Evolutionary conservation across 2,888 invertebrate genomes (phyloP), one percentile per base, ranked within the genome.

Genomic region (Belgica antarctica): DNA sequence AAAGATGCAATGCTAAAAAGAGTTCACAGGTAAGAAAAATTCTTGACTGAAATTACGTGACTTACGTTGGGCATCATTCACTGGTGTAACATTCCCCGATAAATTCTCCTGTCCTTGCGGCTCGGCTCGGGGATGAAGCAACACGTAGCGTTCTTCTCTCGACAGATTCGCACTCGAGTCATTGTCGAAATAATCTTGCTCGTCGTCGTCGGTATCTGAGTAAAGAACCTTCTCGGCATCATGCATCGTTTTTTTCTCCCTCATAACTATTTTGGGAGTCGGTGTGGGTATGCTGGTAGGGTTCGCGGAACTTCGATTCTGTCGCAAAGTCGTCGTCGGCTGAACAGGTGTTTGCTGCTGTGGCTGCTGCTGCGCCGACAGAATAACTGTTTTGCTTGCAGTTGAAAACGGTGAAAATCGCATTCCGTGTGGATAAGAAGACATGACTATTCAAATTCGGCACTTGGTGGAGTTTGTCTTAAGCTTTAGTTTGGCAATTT

Each of bases 51-150:
- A 12, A 46, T 41, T 10, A 31, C n/a, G 15, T 28, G 4, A 46
- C 69, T 66, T 27, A 72, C 73, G 71, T 70, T 71, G 72, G 71
- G 71, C 72, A 65, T 74, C 73, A 69, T 73, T 74, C 27, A 62
- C 71, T 70, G 72, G 71, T 61, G 71, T 57, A 24, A 70, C 85
- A 76, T 76, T 81, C 77, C 74, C 73, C 73, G 82, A 83, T 72
- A 84, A 84, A 79, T 89, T 92, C 79, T 94, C 94, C 79, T 94
- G 93, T 0, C 94, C 94, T 79, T 94, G 94, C 0, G 94, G 94
- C 77, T 94, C 94, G 76, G 94, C 94, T 36, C 94, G 83, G 4
- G 89, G 90, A 76, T 90, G 90, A 24, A 62, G 28, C 10, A 57
- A 19, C 28, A 70, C 65, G 81, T 90, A 90, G 74, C 90, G 84